These are phyloP conservation scores for Acromyrmex heyeri DNA, from an alignment of 1,140 invertebrate genomes.

Conservation along the genomic window DNA sequence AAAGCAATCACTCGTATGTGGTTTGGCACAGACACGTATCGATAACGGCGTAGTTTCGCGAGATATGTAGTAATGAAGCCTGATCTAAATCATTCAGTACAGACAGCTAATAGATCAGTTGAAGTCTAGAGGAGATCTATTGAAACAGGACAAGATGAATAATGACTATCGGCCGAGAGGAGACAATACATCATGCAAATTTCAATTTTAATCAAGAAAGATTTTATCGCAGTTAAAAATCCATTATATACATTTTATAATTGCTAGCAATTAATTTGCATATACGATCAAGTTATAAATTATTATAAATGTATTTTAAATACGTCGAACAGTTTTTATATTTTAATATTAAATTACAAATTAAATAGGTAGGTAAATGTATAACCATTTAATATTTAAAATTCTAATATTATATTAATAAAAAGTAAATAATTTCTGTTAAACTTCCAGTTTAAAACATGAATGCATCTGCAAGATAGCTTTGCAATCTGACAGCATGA, in stretches of 20 bases:
- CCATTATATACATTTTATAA: not conserved
- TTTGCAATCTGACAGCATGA: not conserved
- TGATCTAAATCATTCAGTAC: constrained; percentile 46
- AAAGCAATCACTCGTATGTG: constrained; percentile 23
- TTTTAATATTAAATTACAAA: not conserved
- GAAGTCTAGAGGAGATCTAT: constrained; percentile 15
- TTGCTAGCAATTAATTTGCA: not conserved
- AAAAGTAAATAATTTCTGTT: not conserved
- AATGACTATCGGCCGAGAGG: constrained; percentile 20
- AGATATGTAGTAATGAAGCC: constrained; percentile 44
- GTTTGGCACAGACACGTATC: constrained; percentile 21
- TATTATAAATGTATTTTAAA: constrained; percentile 3
- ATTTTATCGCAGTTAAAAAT: not conserved
- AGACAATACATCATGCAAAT: not conserved
- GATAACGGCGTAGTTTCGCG: not conserved
- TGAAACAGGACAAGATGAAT: constrained; percentile 34
- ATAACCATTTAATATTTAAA: not conserved
- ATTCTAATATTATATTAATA: not conserved
- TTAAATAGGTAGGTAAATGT: not conserved
- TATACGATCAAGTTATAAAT: not conserved
- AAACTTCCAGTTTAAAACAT: not conserved
- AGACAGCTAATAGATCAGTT: constrained; percentile 44
- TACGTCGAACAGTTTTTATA: not conserved
- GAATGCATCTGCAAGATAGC: not conserved
- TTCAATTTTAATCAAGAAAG: constrained; percentile 9